These are phyloP conservation scores for Troides oblongomaculatus DNA, from an alignment of 2,888 invertebrate genomes.

Conservation along the genomic window DNA sequence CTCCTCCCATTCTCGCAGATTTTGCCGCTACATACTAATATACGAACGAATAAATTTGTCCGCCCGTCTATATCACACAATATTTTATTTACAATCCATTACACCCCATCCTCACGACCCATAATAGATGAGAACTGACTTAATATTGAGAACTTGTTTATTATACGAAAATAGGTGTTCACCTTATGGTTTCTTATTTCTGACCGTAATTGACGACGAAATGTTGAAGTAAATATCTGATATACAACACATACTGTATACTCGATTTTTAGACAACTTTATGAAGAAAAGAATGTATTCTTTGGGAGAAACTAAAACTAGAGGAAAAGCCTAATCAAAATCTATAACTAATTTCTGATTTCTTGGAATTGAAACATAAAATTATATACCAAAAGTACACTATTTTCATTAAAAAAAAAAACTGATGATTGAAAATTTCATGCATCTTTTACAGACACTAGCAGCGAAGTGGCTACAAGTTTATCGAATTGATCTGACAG, in stretches of 20 bases:
- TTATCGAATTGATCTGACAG: background rate
- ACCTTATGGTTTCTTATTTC: background rate
- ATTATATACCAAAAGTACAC: background rate
- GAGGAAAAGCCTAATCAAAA: too few relatives aligned
- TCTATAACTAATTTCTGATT: too few relatives aligned
- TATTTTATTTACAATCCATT: constrained; percentile 4
- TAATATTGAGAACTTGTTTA: constrained; percentile 1
- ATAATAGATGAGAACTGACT: background rate
- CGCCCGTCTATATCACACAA: background rate
- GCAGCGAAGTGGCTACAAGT: background rate
- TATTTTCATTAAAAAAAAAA: background rate
- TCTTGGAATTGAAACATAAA: too few relatives aligned
- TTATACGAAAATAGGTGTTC: background rate
- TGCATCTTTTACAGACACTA: background rate
- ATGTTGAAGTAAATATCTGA: background rate
- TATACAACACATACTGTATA: background rate
- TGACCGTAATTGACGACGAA: background rate
- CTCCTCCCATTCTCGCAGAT: constrained; percentile 39
- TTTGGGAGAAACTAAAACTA: too few relatives aligned
- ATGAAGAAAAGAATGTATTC: background rate
- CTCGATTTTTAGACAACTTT: background rate
- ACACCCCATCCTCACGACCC: background rate
- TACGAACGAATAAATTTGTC: constrained; percentile 9
- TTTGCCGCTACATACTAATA: constrained; percentile 34
- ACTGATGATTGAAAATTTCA: background rate